Evolutionary conservation across 1,140 invertebrate genomes (phyloP), one percentile per base, ranked within the genome.

Genomic region (Heliconius himera): DNA sequence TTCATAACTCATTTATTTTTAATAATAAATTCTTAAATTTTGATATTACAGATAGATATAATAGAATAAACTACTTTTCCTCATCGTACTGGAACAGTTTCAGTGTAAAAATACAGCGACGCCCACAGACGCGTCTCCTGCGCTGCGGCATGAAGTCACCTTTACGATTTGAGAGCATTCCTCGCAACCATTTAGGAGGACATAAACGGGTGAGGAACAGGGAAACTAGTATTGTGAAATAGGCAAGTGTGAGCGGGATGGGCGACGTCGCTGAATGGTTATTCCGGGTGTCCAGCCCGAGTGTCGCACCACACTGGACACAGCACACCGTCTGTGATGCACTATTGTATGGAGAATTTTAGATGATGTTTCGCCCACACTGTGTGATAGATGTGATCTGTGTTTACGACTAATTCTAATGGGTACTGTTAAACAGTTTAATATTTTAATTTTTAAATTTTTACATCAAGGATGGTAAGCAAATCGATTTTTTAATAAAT

Each of bases 111-210:
- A 82, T 84, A 82, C 73, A 71, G 22, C 38, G 51, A 38, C 76
- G 74, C 75, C 80, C 73, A 75, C 78, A 29, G 60, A 66, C n/a
- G 1, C 11, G 1, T 20, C 20, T n/a, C 8, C 29, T 11, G 1
- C 36, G 71, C 46, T 74, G 3, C 26, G 13, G 77, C 72, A 74
- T 70, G 72, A 79, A 85, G 84, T 84, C 84, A 85, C 82, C 82
- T 85, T 82, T 80, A 78, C 77, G 79, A 82, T 82, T 83, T 82
- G 49, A 79, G 75, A 81, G 73, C 73, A 82, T 85, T 83, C 77
- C 72, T 80, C 51, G 74, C 80, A 77, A 74, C 70, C 36, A 77
- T 76, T 66, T 74, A 29, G 46, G 72, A 5, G 54, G 20, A 29
- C 38, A 22, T 76, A 70, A 54, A 46, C 22, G 51, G 66, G 49